Evolutionary conservation across 2,797 vertebrate species (phyloP).

Genomic region (Mormyrus hasselquistii): DNA sequence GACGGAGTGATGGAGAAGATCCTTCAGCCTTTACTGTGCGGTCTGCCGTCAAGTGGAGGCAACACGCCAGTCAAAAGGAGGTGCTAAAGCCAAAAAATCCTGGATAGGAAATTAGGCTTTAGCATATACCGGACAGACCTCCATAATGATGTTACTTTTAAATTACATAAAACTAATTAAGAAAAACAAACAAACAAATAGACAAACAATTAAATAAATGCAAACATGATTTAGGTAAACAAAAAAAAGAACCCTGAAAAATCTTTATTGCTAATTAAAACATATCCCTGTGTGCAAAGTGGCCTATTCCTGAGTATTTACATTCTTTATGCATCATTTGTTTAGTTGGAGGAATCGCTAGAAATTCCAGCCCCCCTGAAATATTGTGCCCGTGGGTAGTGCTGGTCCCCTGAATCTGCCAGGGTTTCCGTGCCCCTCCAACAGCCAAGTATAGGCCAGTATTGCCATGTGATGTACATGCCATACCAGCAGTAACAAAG

Average conservation of each 20-base stretch:
- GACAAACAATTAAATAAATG: neutral
- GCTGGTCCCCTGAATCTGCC: neutral
- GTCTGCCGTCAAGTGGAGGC: neutral
- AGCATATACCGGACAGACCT: neutral
- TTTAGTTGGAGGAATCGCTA: neutral
- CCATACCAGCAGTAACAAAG: neutral
- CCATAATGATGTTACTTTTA: neutral
- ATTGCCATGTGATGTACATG: neutral
- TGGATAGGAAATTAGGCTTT: neutral
- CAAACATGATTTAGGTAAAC: neutral
- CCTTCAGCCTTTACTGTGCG: slow-evolving; percentile 2
- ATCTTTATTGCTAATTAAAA: neutral
- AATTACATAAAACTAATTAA: neutral
- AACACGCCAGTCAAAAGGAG: neutral
- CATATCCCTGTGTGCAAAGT: neutral
- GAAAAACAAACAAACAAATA: neutral
- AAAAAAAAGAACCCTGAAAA: neutral
- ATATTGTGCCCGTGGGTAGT: neutral
- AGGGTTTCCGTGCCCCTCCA: neutral
- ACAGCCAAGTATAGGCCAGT: neutral
- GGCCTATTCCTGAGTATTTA: neutral
- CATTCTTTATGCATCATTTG: neutral
- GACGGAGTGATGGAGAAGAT: neutral
- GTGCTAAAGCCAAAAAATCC: neutral
- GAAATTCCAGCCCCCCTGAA: neutral